A percentile compares a stretch with the other conserved stretches of the same genome.
phyloP scores from a whole-genome alignment of 2,888 invertebrate species.

The Drosophila crucigera region DNA sequence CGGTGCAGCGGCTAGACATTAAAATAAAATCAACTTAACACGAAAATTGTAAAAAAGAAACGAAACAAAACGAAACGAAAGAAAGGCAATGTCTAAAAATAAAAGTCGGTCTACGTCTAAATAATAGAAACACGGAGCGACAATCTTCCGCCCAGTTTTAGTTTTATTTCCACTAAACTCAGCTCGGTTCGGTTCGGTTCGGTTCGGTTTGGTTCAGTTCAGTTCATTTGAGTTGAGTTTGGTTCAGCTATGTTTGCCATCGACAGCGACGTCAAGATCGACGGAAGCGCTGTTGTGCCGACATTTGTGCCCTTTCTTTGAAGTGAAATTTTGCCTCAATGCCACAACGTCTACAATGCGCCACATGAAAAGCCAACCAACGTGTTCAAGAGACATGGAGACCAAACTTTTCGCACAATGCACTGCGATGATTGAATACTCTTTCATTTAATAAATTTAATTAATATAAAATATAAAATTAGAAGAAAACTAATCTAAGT shows the following conservation, averaged over 20 bases:
- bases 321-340: slow-evolving; percentile 73
- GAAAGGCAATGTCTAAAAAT: slow-evolving; percentile 55
- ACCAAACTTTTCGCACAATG: not conserved
- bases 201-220: slow-evolving; percentile 13
- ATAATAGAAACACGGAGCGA: slow-evolving; percentile 34
- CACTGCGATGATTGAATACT: slow-evolving; percentile 2
- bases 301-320: slow-evolving; percentile 65
- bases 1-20: slow-evolving; percentile 47
- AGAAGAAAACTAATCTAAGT: not conserved
- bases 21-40: slow-evolving; percentile 76
- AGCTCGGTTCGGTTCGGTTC: slow-evolving; percentile 20
- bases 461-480: not conserved
- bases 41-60: slow-evolving; percentile 40
- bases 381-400: slow-evolving; percentile 4
- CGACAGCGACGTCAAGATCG: slow-evolving; percentile 17
- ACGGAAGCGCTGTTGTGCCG: slow-evolving; percentile 35
- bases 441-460: not conserved
- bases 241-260: slow-evolving; percentile 15
- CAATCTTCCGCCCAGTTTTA: slow-evolving; percentile 36
- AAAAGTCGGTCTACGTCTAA: slow-evolving; percentile 38
- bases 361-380: slow-evolving; percentile 30
- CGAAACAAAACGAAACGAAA: slow-evolving; percentile 33
- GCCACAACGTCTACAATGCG: slow-evolving; percentile 63
- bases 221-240: slow-evolving; percentile 18
- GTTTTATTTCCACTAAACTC: slow-evolving; percentile 20